phyloP scores from a whole-genome alignment of 2,797 vertebrate species.

The Thamnophis elegans region DNA sequence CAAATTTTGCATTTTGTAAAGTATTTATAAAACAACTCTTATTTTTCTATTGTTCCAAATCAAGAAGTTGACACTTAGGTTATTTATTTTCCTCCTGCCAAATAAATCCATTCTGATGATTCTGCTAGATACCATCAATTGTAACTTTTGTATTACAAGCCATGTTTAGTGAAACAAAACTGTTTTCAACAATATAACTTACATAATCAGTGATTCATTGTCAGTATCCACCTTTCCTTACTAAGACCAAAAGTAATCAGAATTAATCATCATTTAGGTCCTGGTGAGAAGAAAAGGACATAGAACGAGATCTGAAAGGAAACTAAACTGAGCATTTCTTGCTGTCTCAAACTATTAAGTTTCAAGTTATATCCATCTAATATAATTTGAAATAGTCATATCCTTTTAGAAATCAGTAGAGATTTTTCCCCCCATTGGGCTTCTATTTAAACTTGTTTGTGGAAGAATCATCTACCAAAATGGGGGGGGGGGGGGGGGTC shows the following conservation, averaged over 20 bases:
- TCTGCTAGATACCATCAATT: not conserved
- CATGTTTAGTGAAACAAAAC: not conserved
- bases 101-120: not conserved
- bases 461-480: conserved; percentile 34
- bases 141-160: not conserved
- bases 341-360: not conserved
- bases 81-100: not conserved
- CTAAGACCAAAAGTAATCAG: not conserved
- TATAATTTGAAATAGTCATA: conserved; percentile 57
- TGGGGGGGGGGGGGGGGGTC: no score
- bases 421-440: conserved; percentile 2
- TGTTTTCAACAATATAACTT: not conserved
- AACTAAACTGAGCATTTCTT: not conserved
- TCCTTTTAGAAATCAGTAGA: conserved; percentile 19
- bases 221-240: not conserved
- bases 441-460: conserved; percentile 51
- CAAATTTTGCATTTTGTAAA: not conserved
- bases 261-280: not conserved
- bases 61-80: not conserved
- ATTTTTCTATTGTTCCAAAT: not conserved
- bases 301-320: not conserved
- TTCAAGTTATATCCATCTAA: not conserved
- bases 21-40: not conserved
- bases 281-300: not conserved
- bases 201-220: not conserved